Conservation (phyloP, 1,140 invertebrate species). For the Cydia fagiglandana region DNA sequence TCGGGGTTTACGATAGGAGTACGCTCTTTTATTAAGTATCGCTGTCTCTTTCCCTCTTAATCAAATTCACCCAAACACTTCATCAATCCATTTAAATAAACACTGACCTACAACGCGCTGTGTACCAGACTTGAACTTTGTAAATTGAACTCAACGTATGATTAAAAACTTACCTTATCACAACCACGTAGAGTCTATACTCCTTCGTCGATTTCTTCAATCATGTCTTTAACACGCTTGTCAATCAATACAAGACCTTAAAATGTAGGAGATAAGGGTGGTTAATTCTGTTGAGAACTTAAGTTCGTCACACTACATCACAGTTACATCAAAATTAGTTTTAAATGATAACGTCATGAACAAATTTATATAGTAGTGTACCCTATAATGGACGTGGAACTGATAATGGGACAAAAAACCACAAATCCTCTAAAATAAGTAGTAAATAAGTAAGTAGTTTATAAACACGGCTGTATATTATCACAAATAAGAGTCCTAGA, state of each 20-base stretch:
- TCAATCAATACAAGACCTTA: neutral
- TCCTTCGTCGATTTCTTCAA: neutral
- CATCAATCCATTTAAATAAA: conserved; percentile 16
- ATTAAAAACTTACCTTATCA: neutral
- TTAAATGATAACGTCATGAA: neutral
- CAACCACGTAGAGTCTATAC: neutral
- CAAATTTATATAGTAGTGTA: no score
- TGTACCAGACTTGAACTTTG: conserved; percentile 14
- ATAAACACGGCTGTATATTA: no score
- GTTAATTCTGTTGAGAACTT: neutral
- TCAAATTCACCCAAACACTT: neutral
- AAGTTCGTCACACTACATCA: neutral
- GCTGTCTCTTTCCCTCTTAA: neutral
- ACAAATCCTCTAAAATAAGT: no score
- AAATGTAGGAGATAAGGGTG: neutral
- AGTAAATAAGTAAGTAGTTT: no score
- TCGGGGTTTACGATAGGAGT: no score
- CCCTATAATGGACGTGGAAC: no score
- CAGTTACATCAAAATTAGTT: neutral
- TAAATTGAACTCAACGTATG: neutral
- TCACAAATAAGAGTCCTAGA: no score
- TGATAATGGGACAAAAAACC: no score
- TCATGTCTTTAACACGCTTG: neutral
- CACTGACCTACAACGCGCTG: neutral
- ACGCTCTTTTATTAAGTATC: neutral